Percentiles rank a stretch among this genome's conserved stretches.
Evolutionary conservation across 2,888 invertebrate species (phyloP).

Genomic region (Leptinotarsa juncta): DNA sequence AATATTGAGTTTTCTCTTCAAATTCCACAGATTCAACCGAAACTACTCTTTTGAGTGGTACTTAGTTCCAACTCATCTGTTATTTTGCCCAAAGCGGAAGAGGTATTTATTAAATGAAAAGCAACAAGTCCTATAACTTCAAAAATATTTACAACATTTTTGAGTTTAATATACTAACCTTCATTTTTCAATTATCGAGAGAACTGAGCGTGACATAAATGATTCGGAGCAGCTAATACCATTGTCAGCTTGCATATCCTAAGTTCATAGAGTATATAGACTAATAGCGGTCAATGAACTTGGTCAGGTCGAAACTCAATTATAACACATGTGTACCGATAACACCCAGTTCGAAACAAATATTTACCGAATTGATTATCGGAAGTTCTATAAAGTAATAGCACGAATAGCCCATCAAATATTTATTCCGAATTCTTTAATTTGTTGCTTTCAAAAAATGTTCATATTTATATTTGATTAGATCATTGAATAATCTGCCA

Average conservation of each 20-base stretch:
- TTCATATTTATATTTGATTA: no score
- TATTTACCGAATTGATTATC: constrained; percentile 45
- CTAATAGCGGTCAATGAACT: constrained; percentile 43
- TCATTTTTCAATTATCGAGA: no score
- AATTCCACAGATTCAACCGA: no score
- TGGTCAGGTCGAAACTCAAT: constrained; percentile 43
- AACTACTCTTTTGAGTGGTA: no score
- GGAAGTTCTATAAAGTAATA: not conserved
- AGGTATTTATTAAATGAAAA: no score
- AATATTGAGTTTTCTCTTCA: no score
- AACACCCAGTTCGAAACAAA: constrained; percentile 43
- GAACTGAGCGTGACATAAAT: constrained; percentile 25
- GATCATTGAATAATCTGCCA: no score
- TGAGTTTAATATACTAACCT: no score
- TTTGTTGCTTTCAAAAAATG: not conserved
- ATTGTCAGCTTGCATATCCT: constrained; percentile 41
- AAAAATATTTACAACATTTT: no score
- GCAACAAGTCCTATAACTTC: no score
- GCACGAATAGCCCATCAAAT: not conserved
- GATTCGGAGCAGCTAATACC: constrained; percentile 38
- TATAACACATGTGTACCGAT: constrained; percentile 42
- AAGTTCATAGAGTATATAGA: constrained; percentile 42
- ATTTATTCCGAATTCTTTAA: not conserved
- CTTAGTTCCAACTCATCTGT: no score
- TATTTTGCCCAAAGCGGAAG: no score